phyloP scores from a whole-genome alignment of 2,113 vertebrate species.

The Pao palembangensis region DNA sequence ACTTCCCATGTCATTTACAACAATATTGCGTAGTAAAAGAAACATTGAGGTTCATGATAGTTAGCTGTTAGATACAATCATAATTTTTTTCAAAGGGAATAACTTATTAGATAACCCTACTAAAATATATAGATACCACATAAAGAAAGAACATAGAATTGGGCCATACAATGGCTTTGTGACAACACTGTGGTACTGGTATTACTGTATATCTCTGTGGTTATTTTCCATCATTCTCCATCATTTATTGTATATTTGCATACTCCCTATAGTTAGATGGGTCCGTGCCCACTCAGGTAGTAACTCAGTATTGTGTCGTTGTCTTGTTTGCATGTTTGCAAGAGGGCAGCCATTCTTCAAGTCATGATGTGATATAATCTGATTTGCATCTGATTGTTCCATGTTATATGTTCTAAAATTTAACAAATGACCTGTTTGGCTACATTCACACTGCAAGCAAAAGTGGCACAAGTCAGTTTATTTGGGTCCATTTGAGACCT shows the following conservation, averaged over 20 bases:
- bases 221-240: constrained; percentile 48
- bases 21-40: background rate
- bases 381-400: too few relatives aligned
- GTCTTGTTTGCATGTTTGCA: constrained; percentile 46
- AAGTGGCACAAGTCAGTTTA: too few relatives aligned
- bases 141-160: constrained; percentile 10
- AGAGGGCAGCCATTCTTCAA: constrained; percentile 31
- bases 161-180: background rate
- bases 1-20: too few relatives aligned
- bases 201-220: constrained; percentile 37
- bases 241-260: constrained; percentile 18
- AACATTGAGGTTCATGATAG: background rate
- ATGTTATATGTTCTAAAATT: constrained; percentile 19
- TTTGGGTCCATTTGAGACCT: too few relatives aligned
- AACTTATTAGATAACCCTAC: background rate
- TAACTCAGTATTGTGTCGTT: constrained; percentile 4
- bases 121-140: background rate
- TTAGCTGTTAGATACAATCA: background rate
- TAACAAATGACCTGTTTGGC: constrained; percentile 19
- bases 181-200: constrained; percentile 1
- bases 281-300: constrained; percentile 13
- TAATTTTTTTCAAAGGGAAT: constrained; percentile 1
- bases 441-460: too few relatives aligned
- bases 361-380: constrained; percentile 4
- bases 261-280: constrained; percentile 16